Conservation (phyloP, 2,113 vertebrate species). For the Pipa parva region DNA sequence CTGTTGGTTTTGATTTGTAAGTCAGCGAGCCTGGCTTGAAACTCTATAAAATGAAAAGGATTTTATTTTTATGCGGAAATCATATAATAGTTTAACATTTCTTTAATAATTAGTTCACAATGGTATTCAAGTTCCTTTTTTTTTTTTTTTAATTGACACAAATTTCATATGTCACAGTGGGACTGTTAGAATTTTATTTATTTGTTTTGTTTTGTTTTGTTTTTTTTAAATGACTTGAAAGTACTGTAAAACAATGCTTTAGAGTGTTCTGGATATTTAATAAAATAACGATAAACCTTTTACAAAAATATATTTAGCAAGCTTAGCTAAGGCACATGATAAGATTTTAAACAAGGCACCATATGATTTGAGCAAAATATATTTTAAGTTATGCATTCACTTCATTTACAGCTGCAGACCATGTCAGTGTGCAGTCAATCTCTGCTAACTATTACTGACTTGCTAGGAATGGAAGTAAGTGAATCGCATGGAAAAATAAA, state of each 20-base stretch:
- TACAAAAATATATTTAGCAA: conserved; percentile 61
- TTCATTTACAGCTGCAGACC: too few relatives aligned
- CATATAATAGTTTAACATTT: conserved; percentile 19
- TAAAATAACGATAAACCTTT: conserved; percentile 54
- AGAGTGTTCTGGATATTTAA: conserved; percentile 65
- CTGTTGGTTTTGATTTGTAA: conserved; percentile 37
- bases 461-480: conserved; percentile 19
- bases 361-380: background rate
- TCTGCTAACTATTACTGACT: conserved; percentile 23
- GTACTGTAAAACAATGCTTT: conserved; percentile 45
- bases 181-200: conserved; percentile 50
- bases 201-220: too few relatives aligned
- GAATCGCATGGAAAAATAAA: conserved; percentile 23
- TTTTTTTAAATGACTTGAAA: conserved; percentile 43
- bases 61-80: conserved; percentile 44
- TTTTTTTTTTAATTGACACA: conserved; percentile 34
- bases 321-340: conserved; percentile 24
- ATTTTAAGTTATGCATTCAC: too few relatives aligned
- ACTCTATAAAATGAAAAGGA: conserved; percentile 50
- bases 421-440: too few relatives aligned
- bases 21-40: conserved; percentile 47
- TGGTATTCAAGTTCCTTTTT: conserved; percentile 25
- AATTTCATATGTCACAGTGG: conserved; percentile 44
- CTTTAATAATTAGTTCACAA: conserved; percentile 4
- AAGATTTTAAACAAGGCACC: background rate